Base-by-base conservation (phyloP, 1,140 invertebrate species). In the Hirudo medicinalis region DNA sequence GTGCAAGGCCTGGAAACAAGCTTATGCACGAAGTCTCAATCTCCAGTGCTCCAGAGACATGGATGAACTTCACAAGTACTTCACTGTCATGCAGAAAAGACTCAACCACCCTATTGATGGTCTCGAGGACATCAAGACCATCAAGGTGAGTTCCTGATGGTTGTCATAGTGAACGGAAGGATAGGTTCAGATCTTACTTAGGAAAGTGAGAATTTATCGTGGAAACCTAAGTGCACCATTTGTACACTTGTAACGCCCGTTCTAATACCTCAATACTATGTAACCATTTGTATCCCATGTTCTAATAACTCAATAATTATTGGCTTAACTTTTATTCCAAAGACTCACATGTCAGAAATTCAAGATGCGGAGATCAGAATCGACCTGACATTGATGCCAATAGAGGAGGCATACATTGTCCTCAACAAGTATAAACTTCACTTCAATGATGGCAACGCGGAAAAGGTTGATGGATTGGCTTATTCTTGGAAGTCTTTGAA, bases 351-450 rank as follows among this genome's bases (percentile, higher is more conserved):
- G 66, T 89, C 89, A 78, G 94, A 96, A 81, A 93, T 96, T 68
- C 84, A 93, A 11, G 91, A 96, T 77, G 89, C 92, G 79, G 92
- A 97, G 82, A 91, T 97, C 13, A 91, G 94, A 76, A 91, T 96
- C 87, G 94, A 97, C 78, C 84, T 94, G 54, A 89, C 88, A 74
- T 94, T 97, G 57, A 90, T 91, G 77, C 92, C 93, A 0, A 92
- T 97, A 63, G 94, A 97, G 82, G 94, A 97, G 83, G 91, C 92
- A 0, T 97, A 95, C 81, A 91, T 91, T 76, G 88, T 94, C 27
- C 87, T 97, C 0, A 89, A 89, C 6, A 87, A 90, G 43, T 94
- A 92, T 78, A 89, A 94, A 70, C 85, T 97, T 0, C 87, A 88
- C 19, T 89, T 95, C 1, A 91, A 91, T 78, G 87, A 89, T 77